Evolutionary conservation across 1,140 invertebrate species (phyloP), one percentile per base, ranked within the genome.

Genomic region (Brachionus calyciflorus): DNA sequence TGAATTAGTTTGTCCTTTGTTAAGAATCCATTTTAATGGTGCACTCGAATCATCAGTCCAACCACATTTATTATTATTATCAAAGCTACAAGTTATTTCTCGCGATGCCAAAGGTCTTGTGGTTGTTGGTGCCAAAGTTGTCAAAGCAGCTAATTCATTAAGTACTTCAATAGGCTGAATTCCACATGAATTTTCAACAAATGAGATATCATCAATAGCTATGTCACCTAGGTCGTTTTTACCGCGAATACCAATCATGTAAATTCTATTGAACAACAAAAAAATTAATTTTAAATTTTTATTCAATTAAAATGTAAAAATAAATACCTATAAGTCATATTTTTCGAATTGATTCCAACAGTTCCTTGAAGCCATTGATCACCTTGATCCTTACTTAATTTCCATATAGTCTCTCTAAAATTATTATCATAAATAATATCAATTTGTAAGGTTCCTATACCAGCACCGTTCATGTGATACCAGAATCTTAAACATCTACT

Each of bases 221-320:
- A 84, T 81, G 65, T 83, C 82, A 17, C 83, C 80, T 80, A 90
- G 83, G 65, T 87, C 88, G 77, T 89, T 90, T 76, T 85, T 86
- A 7, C 90, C 90, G 14, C 33, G 24, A n/a, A 75, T 26, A n/a
- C 70, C 60, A 24, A 65, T 65, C 2, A 65, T 9, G 19, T 65
- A 65, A 14, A 65, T 44, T 14, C 60, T 65, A 49, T 26, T 9
- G 17, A 68, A 75, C 55, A 33, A n/a, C 10, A 6, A 33, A 6
- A 1, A 48, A 41, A 24, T 6, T 0, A 37, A 63, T 19, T 63
- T 37, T 5, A 19, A 33, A 37, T 33, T 19, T 0, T 40, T 19
- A 37, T 10, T 63, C 0, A 17, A 33, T 40, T 28, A 14, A 33
- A 37, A 14, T 51, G 10, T 5, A 53, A 53, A 17, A 24, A 24